phyloP scores from a whole-genome alignment of 1,140 invertebrate species.

The Bombyx mandarina region DNA sequence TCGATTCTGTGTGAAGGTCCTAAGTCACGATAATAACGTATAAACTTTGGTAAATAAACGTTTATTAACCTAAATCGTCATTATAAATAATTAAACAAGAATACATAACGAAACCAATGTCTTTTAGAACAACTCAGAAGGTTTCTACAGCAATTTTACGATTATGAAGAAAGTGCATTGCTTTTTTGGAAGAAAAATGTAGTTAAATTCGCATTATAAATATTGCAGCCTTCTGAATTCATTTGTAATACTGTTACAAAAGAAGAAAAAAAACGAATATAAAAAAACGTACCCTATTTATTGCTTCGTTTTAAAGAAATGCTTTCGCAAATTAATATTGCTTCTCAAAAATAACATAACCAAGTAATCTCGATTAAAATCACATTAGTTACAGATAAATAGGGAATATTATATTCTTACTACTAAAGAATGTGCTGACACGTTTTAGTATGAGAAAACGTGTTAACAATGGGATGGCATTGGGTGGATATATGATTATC shows the following conservation, averaged over 20 bases:
- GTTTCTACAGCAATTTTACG: no score
- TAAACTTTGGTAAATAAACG: conserved; percentile 55
- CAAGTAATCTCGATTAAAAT: conserved; percentile 38
- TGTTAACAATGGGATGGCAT: conserved; percentile 3
- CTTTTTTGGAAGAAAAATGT: no score
- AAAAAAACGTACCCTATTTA: conserved; percentile 15
- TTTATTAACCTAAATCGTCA: conserved; percentile 50
- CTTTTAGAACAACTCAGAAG: conserved; percentile 24
- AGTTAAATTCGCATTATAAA: no score
- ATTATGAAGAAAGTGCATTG: no score
- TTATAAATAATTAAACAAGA: conserved; percentile 58
- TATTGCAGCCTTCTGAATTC: no score
- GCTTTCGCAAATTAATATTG: conserved; percentile 17
- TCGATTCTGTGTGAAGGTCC: no score
- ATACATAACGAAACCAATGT: conserved; percentile 49
- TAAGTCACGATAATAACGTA: conserved; percentile 1
- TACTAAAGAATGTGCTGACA: conserved; percentile 37
- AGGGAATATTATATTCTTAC: conserved; percentile 43
- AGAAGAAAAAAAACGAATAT: no score
- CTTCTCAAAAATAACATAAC: no score
- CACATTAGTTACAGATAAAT: conserved; percentile 39
- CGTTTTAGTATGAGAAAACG: conserved; percentile 20
- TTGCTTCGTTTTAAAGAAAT: conserved; percentile 39
- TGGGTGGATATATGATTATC: no score
- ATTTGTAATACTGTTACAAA: no score